Evolutionary conservation across 2,797 vertebrate species (phyloP), one percentile per base, ranked within the genome.

Genomic region (Halcyon smyrnensis): DNA sequence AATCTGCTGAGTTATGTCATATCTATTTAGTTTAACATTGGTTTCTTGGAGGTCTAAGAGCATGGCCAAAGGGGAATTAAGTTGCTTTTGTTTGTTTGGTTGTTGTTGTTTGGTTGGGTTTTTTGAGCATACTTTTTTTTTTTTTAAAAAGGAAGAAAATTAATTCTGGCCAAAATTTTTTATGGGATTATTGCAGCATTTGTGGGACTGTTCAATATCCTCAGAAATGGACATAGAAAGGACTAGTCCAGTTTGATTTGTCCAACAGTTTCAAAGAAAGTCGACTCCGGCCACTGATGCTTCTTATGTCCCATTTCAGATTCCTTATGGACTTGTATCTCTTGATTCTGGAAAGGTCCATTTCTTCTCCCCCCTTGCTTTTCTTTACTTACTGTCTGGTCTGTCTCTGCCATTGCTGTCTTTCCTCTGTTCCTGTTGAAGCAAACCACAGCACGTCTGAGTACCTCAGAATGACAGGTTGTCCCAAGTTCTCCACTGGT

Each of bases 41-140:
- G 63, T 69, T 96, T 92, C 90, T 76, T 95, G 80, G 97, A 93
- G 79, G 65, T 95, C 85, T 45, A 70, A 77, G 76, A 93, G 95
- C 56, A 27, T 70, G 93, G 87, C 18, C 46, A 84, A 83, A 86
- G 73, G 79, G 88, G 88, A 96, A 95, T 46, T 90, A 87, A 92
- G 45, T 32, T 91, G 18, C 12, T 94, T 60, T 8, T 50, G 10
- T 62, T 87, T 24, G 16, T 19, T 16, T 34, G 9, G 24, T 54
- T 54, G n/a, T 24, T 34, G 19, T 34, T 67, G n/a, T 3, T 37
- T 37, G 9, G 6, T 50, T 64, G 17, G 17, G 2, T 2, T 39
- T 74, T 34, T 18, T 48, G 2, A 46, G 18, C 1, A 5, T 2
- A 3, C 1, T 16, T 67, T 48, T 39, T 37, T 37, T 37, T 37